Percentiles rank a stretch among this genome's conserved stretches.
phyloP scores from a whole-genome alignment of 1,140 invertebrate species.

The Macrobrachium nipponense region DNA sequence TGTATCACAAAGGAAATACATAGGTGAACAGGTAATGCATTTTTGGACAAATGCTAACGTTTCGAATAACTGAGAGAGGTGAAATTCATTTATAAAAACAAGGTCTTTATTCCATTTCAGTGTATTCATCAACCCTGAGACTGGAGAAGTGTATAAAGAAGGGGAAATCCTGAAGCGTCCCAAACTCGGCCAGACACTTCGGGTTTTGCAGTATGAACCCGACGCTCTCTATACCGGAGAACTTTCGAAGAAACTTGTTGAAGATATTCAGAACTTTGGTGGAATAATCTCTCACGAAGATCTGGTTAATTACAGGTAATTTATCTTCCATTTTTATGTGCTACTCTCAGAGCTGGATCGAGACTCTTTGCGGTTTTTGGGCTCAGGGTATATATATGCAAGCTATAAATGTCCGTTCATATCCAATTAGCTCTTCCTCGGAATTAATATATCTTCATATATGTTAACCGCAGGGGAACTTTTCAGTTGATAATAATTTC shows the following conservation, averaged over 20 bases:
- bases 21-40: too few relatives aligned
- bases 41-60: too few relatives aligned
- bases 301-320: constrained; percentile 65
- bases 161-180: constrained; percentile 70
- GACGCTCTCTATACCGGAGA: constrained; percentile 58
- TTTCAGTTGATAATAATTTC: too few relatives aligned
- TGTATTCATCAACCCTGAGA: constrained; percentile 69
- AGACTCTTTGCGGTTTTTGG: too few relatives aligned
- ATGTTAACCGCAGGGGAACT: too few relatives aligned
- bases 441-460: too few relatives aligned
- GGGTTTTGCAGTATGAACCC: constrained; percentile 67
- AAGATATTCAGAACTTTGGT: constrained; percentile 65
- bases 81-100: background rate
- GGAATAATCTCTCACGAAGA: constrained; percentile 67
- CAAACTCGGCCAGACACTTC: constrained; percentile 69
- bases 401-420: too few relatives aligned
- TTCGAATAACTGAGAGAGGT: too few relatives aligned
- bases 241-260: constrained; percentile 61
- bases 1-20: too few relatives aligned
- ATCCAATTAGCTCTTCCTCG: too few relatives aligned
- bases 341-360: too few relatives aligned
- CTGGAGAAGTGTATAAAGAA: constrained; percentile 68
- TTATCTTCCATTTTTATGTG: background rate
- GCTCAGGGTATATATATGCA: too few relatives aligned
- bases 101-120: constrained; percentile 47